Evolutionary conservation across 2,113 vertebrate genomes (phyloP).

Genomic region (Pycnonotus jocosus): DNA sequence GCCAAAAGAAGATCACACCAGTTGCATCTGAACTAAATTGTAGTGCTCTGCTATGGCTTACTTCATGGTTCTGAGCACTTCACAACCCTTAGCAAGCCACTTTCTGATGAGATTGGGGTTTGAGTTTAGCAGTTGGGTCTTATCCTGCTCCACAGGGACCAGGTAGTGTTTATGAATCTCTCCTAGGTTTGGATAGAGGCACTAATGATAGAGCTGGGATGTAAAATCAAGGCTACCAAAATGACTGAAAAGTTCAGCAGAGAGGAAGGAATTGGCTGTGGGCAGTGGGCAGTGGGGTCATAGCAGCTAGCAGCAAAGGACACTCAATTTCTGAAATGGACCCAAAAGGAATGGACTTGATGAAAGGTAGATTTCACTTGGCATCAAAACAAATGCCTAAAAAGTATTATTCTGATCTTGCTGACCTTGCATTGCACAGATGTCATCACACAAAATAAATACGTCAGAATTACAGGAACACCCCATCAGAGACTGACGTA

Average conservation of each 20-base stretch:
- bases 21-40: neutral
- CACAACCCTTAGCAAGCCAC: neutral
- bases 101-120: neutral
- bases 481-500: rapidly evolving
- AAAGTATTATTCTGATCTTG: neutral
- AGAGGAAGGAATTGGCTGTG: neutral
- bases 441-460: neutral
- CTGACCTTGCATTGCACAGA: neutral
- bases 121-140: neutral
- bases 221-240: neutral
- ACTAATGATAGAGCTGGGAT: neutral
- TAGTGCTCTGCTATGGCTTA: neutral
- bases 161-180: neutral
- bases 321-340: neutral
- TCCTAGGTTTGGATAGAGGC: neutral
- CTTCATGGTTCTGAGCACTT: neutral
- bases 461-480: neutral
- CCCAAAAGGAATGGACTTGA: neutral
- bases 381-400: neutral
- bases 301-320: neutral
- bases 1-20: neutral
- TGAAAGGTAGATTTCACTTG: neutral
- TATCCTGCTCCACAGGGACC: neutral
- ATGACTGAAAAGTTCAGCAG: neutral
- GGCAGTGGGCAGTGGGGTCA: neutral